Evolutionary conservation across 2,113 vertebrate genomes (phyloP).

Genomic region (Pelusios castaneus): DNA sequence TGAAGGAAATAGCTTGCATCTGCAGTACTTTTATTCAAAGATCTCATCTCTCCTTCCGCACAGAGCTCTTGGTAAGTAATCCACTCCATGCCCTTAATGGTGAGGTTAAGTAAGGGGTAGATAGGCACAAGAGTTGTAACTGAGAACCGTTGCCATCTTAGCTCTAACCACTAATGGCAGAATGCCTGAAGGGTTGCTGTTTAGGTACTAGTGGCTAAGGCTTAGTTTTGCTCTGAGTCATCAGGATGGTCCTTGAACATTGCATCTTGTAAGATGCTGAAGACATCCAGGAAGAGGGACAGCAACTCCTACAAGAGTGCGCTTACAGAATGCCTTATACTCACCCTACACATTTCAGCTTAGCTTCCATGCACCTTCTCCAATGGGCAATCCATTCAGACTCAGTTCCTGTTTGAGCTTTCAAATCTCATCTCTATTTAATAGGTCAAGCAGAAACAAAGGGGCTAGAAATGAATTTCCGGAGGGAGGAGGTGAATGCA

Average conservation of each 20-base stretch:
- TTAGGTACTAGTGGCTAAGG: not conserved
- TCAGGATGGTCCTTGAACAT: not conserved
- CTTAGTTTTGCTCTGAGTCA: not conserved
- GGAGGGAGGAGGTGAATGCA: not conserved
- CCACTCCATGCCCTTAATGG: not conserved
- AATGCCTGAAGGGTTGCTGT: not conserved
- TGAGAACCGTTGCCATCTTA: not conserved
- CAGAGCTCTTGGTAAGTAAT: not conserved
- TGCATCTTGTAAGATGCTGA: not conserved
- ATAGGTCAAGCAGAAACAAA: not conserved
- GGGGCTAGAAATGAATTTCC: not conserved
- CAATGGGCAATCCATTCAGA: not conserved
- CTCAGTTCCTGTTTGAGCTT: not conserved
- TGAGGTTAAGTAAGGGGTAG: not conserved
- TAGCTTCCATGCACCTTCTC: not conserved
- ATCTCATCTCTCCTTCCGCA: not conserved
- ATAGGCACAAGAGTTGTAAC: not conserved
- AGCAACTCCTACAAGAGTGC: not conserved
- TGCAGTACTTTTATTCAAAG: not conserved
- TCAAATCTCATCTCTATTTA: not conserved
- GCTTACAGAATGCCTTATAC: not conserved
- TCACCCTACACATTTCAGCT: not conserved
- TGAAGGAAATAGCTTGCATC: not conserved
- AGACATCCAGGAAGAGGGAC: not conserved
- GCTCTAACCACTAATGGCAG: not conserved